Percentiles rank a stretch among this genome's conserved stretches.
Conservation (phyloP, 2,797 vertebrate species). For the Pseudopleuronectes americanus region DNA sequence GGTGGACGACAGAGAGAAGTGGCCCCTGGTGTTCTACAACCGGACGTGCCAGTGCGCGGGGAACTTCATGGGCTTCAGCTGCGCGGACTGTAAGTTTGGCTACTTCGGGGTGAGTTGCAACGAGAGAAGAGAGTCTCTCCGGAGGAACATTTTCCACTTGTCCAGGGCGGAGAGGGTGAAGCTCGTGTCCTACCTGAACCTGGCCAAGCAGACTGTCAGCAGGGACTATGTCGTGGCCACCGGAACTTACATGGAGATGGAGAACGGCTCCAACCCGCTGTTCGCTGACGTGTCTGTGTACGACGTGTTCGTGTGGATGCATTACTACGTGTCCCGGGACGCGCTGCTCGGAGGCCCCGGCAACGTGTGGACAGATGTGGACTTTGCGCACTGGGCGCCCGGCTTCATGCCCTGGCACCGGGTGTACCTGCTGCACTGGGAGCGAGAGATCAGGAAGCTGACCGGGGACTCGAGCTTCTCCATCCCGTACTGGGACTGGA, state of each 20-base stretch:
- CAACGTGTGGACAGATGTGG: constrained; percentile 87
- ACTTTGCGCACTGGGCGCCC: constrained; percentile 94
- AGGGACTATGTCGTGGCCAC: constrained; percentile 88
- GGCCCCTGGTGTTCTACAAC: constrained; percentile 94
- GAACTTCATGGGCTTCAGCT: constrained; percentile 93
- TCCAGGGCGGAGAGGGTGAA: constrained; percentile 83
- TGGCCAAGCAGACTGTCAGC: constrained; percentile 89
- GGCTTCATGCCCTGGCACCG: constrained; percentile 95
- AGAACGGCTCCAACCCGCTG: constrained; percentile 87
- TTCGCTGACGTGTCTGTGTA: constrained; percentile 88
- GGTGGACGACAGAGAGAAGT: constrained; percentile 92
- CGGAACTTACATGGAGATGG: constrained; percentile 89
- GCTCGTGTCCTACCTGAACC: constrained; percentile 91
- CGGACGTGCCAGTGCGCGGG: constrained; percentile 88
- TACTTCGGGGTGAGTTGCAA: constrained; percentile 86
- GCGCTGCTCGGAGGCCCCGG: constrained; percentile 85
- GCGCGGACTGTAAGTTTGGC: constrained; percentile 91
- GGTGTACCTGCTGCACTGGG: constrained; percentile 90
- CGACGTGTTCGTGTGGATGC: constrained; percentile 96
- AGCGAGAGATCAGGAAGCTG: constrained; percentile 89
- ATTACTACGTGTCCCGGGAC: constrained; percentile 92
- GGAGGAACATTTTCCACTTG: constrained; percentile 90
- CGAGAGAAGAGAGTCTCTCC: constrained; percentile 80
- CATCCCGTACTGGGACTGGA: constrained; percentile 97
- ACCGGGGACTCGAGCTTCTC: constrained; percentile 88